Evolutionary conservation across 2,797 vertebrate species (phyloP).

Genomic region (Microctenopoma steveboyesi): DNA sequence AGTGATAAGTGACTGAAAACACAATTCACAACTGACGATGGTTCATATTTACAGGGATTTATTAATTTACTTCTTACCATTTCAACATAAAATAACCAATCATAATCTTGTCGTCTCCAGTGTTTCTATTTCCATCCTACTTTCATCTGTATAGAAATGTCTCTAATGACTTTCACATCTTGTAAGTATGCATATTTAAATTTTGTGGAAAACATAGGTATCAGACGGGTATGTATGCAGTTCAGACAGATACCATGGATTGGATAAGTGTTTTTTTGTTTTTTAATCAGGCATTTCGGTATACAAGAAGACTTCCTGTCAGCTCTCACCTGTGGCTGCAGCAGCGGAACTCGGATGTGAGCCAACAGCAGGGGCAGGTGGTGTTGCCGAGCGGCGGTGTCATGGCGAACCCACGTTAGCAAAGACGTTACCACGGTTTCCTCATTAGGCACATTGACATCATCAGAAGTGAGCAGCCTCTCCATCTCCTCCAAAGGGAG

Average conservation of each 20-base stretch:
- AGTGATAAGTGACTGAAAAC: background rate
- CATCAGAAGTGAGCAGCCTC: slow-evolving; percentile 94
- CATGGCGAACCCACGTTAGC: slow-evolving; percentile 93
- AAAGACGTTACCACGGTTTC: slow-evolving; percentile 94
- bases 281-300: background rate
- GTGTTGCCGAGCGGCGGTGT: slow-evolving; percentile 84
- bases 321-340: slow-evolving; percentile 92
- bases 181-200: background rate
- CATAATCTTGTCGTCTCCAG: no score
- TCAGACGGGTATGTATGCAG: no score
- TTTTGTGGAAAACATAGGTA: background rate
- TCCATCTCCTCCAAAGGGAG: slow-evolving; percentile 92
- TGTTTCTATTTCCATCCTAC: no score
- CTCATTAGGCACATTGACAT: slow-evolving; percentile 96
- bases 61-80: no score
- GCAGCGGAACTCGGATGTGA: slow-evolving; percentile 92
- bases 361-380: slow-evolving; percentile 90
- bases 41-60: background rate
- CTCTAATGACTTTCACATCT: no score
- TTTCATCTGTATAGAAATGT: no score
- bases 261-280: background rate
- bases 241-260: background rate
- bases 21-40: no score
- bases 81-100: no score
- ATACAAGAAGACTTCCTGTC: background rate